phyloP scores from a whole-genome alignment of 1,140 invertebrate species.

The Octopus sinensis region DNA sequence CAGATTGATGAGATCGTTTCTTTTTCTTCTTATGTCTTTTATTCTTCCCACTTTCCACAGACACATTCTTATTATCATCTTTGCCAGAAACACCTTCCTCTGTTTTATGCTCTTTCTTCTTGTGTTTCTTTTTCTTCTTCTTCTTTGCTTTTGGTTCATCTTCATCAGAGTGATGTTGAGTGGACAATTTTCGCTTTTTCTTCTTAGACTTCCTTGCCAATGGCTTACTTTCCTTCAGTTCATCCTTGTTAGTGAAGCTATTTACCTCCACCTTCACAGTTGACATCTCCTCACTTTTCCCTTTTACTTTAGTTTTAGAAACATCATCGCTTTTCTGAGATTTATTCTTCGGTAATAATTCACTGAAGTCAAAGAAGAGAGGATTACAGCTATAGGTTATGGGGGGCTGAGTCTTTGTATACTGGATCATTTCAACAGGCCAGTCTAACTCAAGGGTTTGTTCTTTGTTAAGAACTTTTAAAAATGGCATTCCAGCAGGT shows the following conservation, averaged over 20 bases:
- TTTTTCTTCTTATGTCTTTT: conserved; percentile 11
- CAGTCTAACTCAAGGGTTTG: conserved; percentile 40
- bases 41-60: neutral
- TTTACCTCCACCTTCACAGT: neutral
- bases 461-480: conserved; percentile 44
- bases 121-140: conserved; percentile 20
- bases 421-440: conserved; percentile 45
- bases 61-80: neutral
- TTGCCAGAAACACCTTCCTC: conserved; percentile 16
- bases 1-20: neutral
- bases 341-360: conserved; percentile 26
- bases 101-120: conserved; percentile 18
- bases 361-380: conserved; percentile 44
- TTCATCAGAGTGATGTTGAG: neutral
- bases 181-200: neutral
- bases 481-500: conserved; percentile 24
- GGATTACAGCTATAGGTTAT: conserved; percentile 46
- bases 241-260: neutral
- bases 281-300: neutral
- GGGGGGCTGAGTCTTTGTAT: conserved; percentile 34
- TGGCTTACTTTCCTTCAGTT: neutral
- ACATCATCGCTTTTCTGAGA: neutral
- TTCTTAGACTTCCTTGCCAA: neutral
- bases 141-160: conserved; percentile 14
- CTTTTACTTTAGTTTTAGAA: neutral